Evolutionary conservation across 92 coral and sea anemone genomes (phyloP).

Genomic region (Desmophyllum pertusum): DNA sequence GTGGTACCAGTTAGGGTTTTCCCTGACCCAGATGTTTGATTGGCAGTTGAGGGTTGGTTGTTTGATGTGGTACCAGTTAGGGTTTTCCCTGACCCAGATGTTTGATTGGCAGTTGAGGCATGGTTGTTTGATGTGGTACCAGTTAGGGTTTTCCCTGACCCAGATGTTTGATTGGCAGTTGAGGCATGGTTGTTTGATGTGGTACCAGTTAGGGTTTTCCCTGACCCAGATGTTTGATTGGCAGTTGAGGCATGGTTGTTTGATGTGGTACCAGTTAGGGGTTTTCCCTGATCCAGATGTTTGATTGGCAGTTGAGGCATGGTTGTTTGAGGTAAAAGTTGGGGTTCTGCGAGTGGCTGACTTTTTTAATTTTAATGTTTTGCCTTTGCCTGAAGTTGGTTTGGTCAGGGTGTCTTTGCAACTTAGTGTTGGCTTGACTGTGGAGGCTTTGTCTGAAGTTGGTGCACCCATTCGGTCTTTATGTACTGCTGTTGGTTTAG

Average conservation of each 20-base stretch:
- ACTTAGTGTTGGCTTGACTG: constrained; percentile 4
- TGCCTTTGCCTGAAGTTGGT: constrained; percentile 5
- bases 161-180: not conserved
- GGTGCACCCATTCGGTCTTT: not conserved
- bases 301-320: not conserved
- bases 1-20: not conserved
- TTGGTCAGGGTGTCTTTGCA: too few relatives aligned
- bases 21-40: not conserved
- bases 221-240: not conserved
- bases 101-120: too few relatives aligned
- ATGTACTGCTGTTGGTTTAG: not conserved
- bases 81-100: too few relatives aligned
- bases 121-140: not conserved
- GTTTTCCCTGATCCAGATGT: not conserved
- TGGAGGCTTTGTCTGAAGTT: not conserved
- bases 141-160: not conserved
- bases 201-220: not conserved
- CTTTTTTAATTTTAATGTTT: not conserved
- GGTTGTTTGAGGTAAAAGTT: not conserved
- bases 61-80: too few relatives aligned
- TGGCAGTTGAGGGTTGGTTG: not conserved
- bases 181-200: not conserved
- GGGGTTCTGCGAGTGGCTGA: too few relatives aligned
- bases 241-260: not conserved
- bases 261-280: not conserved